Evolutionary conservation across 2,113 vertebrate genomes (phyloP).

Genomic region (Physeter macrocephalus): DNA sequence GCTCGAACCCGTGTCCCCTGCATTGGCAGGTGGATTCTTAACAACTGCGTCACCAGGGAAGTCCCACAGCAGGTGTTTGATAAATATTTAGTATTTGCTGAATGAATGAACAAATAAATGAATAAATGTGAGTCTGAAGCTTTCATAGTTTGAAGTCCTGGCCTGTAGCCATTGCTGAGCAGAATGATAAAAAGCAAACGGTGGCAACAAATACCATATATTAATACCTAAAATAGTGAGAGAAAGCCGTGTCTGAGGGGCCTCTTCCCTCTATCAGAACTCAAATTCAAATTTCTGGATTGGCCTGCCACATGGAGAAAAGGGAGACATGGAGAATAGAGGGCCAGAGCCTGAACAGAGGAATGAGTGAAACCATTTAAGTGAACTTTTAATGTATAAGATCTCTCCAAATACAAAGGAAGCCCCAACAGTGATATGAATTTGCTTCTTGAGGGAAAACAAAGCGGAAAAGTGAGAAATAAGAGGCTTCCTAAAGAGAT

Average conservation of each 20-base stretch:
- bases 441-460: neutral
- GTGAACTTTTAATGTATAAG: neutral
- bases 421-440: neutral
- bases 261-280: neutral
- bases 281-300: neutral
- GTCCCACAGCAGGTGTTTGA: neutral
- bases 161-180: neutral
- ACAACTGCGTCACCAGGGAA: no score
- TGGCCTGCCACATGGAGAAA: neutral
- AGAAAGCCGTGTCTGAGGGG: neutral
- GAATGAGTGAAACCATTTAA: neutral
- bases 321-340: neutral
- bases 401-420: neutral
- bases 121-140: neutral
- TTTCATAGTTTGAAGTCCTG: neutral
- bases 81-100: constrained; percentile 37
- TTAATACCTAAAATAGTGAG: neutral
- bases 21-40: no score
- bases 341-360: neutral
- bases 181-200: neutral
- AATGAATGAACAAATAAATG: neutral
- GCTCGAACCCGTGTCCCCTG: no score
- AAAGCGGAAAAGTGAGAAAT: neutral
- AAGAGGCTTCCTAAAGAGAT: neutral
- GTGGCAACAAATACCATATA: neutral